Base-by-base conservation (phyloP, 1,140 invertebrate species). In the Drosophila burlai region DNA sequence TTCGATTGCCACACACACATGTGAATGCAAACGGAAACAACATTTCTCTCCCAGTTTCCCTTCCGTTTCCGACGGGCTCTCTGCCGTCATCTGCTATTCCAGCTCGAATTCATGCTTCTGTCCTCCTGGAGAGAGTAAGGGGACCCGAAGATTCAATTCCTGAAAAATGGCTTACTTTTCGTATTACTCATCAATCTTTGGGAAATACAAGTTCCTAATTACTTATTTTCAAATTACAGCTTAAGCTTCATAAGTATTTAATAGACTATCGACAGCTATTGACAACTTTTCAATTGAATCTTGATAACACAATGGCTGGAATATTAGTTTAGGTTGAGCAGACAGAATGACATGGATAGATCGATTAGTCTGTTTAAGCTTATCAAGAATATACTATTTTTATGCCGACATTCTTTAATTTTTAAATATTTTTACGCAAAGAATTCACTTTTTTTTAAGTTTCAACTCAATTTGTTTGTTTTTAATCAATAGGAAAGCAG, bases 1-100 rank as follows among this genome's bases (percentile, higher is more conserved):
- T 71, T 55, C 83, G 62, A 72, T 65, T 83, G 76, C 69, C 64
- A 62, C 45, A 68, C 16, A 31, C 26, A 67, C 43, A 67, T 15
- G 9, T 36, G 18, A 24, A 38, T 24, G 18, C 21, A 24, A 6
- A 40, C 21, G 60, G 26, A 66, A 50, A 47, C 43, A 45, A 45
- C 24, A 43, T 47, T 26, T 43, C 54, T 67, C 59, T 67, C 55
- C 36, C 74, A 26, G 64, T 57, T 83, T 61, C 80, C 73, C 66
- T 83, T 85, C 75, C 75, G 69, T 72, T 85, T 80, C 72, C 83
- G 62, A 16, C 50, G 36, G 69, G 77, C 60, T 62, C 62, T 55
- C 54, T 71, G 67, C 24, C 40, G 38, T 46, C 52, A 34, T 21
- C 40, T 21, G 18, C 49, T 45, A 21, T 34, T 62, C 13, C 21